Percentiles rank a stretch among this genome's conserved stretches.
Conservation (phyloP, 2,113 vertebrate species). For the Pteropus alecto region DNA sequence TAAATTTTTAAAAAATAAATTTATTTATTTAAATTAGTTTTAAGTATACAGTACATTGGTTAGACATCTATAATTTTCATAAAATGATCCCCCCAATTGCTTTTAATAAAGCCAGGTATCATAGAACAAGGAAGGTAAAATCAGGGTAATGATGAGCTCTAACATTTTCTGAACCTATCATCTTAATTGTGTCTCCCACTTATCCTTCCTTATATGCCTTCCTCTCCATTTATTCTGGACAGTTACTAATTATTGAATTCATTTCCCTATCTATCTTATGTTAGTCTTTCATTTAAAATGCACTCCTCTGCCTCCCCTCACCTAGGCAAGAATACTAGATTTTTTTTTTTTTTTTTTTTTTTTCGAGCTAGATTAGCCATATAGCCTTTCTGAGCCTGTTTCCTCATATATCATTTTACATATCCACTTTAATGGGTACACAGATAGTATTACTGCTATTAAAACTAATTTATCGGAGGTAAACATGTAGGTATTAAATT, state of each 20-base stretch:
- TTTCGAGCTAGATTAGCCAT: background rate
- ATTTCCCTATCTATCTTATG: background rate
- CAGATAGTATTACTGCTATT: background rate
- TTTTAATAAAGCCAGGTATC: background rate
- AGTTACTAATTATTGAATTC: background rate
- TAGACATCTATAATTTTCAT: too few species aligned
- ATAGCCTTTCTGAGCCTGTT: background rate
- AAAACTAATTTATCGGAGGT: background rate
- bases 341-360: background rate
- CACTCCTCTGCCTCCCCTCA: background rate
- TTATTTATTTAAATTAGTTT: too few species aligned
- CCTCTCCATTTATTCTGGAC: background rate
- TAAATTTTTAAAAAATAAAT: too few species aligned
- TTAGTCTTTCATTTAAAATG: background rate
- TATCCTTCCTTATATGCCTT: background rate
- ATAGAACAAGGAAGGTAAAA: background rate
- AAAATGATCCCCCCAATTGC: too few species aligned
- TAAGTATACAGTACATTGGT: too few species aligned
- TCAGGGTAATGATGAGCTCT: too few species aligned
- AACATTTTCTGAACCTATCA: background rate
- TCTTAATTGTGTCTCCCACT: background rate
- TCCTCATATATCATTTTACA: background rate
- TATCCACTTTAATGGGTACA: background rate
- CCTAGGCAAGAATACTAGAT: background rate
- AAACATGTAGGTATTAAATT: background rate